Conservation (phyloP, 1,140 invertebrate genomes). For the Ceratosolen fusciceps region DNA sequence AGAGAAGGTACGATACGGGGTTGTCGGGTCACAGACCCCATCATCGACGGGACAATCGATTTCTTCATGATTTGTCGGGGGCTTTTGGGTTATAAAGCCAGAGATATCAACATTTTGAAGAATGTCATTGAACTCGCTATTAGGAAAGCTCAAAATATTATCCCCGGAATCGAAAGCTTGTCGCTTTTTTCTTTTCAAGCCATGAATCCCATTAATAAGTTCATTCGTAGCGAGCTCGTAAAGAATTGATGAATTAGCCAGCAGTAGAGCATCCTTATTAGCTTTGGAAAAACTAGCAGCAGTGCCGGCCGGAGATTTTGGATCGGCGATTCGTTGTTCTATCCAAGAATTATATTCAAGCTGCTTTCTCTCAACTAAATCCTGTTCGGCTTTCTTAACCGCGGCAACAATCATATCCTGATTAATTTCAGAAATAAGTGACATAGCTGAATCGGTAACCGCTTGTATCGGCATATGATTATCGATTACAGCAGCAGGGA, state of each 20-base stretch:
- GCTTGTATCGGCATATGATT: conserved; percentile 66
- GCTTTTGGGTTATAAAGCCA: conserved; percentile 71
- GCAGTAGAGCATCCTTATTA: conserved; percentile 82
- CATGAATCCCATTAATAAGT: conserved; percentile 79
- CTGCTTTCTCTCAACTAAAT: conserved; percentile 79
- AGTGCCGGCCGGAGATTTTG: conserved; percentile 87
- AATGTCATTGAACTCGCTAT: conserved; percentile 79
- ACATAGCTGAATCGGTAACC: conserved; percentile 41
- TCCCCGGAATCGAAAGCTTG: conserved; percentile 79
- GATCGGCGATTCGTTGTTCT: conserved; percentile 78
- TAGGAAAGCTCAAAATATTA: conserved; percentile 77
- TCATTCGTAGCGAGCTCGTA: conserved; percentile 90
- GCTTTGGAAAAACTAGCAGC: conserved; percentile 91
- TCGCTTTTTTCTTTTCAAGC: conserved; percentile 75
- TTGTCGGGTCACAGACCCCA: conserved; percentile 82
- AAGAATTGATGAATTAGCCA: conserved; percentile 90
- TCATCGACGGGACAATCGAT: conserved; percentile 71
- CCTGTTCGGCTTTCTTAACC: conserved; percentile 81
- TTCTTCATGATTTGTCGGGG: conserved; percentile 75
- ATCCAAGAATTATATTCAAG: conserved; percentile 84
- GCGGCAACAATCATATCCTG: conserved; percentile 75
- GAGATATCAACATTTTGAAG: conserved; percentile 82
- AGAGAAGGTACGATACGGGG: conserved; percentile 85
- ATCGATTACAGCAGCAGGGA: conserved; percentile 65
- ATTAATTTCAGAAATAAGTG: conserved; percentile 64